Percentiles rank a stretch among this genome's conserved stretches.
Evolutionary conservation across 2,888 invertebrate species (phyloP).

Genomic region (Sipha maydis): DNA sequence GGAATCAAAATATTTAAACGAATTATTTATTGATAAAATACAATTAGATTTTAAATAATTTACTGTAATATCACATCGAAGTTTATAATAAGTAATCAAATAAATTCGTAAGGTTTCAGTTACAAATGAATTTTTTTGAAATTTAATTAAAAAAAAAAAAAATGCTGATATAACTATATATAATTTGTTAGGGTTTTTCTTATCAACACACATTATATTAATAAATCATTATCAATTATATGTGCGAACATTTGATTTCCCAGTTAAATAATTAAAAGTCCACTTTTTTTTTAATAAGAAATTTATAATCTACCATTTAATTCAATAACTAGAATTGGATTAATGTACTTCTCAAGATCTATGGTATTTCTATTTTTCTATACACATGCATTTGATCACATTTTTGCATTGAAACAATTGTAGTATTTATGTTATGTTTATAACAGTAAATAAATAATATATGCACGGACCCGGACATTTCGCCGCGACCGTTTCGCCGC

Average conservation of each 20-base stretch:
- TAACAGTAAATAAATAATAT: too few species aligned
- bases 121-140: neutral
- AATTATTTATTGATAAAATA: too few species aligned
- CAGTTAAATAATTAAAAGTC: neutral
- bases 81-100: neutral
- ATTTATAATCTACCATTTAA: neutral
- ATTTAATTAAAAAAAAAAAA: neutral
- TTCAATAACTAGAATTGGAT: neutral
- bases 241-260: neutral
- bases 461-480: too few species aligned
- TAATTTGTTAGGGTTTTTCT: neutral
- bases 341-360: too few species aligned
- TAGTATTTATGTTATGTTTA: too few species aligned
- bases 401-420: too few species aligned
- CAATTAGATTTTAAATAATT: too few species aligned
- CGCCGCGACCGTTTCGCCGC: too few species aligned
- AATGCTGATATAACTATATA: neutral
- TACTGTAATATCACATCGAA: neutral
- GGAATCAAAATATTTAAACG: too few species aligned
- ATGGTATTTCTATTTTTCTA: too few species aligned
- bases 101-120: neutral
- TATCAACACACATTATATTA: neutral
- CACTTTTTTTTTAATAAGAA: too few species aligned
- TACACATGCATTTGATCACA: too few species aligned
- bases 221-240: neutral